Evolutionary conservation across 2,113 vertebrate genomes (phyloP).

Genomic region (Suricata suricatta): DNA sequence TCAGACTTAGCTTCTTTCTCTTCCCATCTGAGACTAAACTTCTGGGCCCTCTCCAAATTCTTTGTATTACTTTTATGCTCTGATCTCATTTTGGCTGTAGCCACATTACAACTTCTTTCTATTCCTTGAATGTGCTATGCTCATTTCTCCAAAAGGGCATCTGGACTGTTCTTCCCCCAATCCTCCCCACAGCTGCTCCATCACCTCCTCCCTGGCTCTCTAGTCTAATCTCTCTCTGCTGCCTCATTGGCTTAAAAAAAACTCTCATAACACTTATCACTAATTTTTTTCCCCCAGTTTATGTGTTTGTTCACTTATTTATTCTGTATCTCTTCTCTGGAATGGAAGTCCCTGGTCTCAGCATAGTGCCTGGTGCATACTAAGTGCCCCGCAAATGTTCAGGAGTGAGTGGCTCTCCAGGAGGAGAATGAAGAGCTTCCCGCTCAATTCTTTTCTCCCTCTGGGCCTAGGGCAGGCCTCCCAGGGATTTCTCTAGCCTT

Average conservation of each 20-base stretch:
- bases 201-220: background rate
- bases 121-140: background rate
- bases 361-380: too few relatives aligned
- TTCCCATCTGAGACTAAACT: slow-evolving; percentile 2
- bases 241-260: background rate
- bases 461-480: background rate
- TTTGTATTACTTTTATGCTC: background rate
- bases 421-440: background rate
- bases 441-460: too few relatives aligned
- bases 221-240: background rate
- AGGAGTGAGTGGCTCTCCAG: background rate
- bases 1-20: background rate
- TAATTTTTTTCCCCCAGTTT: background rate
- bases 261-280: background rate
- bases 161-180: background rate
- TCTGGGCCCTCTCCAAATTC: background rate
- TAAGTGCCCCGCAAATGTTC: background rate
- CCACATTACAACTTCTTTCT: background rate
- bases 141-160: background rate
- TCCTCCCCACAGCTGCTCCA: background rate
- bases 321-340: background rate
- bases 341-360: background rate
- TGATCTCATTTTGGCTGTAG: background rate
- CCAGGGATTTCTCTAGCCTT: background rate
- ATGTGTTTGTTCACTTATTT: background rate